Conservation (phyloP, 2,113 vertebrate genomes). For the Otus sunia region DNA sequence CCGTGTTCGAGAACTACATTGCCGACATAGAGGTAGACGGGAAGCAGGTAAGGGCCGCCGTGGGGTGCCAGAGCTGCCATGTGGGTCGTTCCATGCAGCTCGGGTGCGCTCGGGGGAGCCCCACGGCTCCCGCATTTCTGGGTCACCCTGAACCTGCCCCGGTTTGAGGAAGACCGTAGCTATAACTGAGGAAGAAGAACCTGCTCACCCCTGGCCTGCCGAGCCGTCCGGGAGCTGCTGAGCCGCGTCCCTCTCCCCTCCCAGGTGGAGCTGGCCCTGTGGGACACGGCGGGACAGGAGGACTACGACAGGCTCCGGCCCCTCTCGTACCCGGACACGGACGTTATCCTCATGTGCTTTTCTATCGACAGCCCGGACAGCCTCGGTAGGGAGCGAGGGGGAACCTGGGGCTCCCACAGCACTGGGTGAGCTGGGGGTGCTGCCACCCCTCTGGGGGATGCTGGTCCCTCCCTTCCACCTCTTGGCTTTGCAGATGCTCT, state of each 20-base stretch:
- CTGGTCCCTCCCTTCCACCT: not conserved
- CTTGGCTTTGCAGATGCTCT: not conserved
- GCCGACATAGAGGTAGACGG: conserved; percentile 97
- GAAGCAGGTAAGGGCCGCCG: conserved; percentile 81
- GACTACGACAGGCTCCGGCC: conserved; percentile 95
- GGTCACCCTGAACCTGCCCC: not conserved
- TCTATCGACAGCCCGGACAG: conserved; percentile 98
- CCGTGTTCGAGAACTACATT: conserved; percentile 98
- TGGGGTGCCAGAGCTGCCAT: rapidly evolving
- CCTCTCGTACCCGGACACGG: conserved; percentile 95
- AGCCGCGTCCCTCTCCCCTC: not conserved
- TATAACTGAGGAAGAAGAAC: not conserved
- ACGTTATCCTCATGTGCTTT: conserved; percentile 98
- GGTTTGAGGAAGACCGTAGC: not conserved
- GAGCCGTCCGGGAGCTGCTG: not conserved
- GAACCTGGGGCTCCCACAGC: not conserved
- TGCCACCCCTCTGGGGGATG: not conserved
- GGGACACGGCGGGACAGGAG: conserved; percentile 98
- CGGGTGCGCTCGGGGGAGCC: rapidly evolving
- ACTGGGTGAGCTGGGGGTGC: not conserved
- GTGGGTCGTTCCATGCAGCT: rapidly evolving
- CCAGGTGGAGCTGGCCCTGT: conserved; percentile 94
- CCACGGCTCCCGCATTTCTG: rapidly evolving
- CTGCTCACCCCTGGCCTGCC: not conserved
- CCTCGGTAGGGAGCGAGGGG: conserved; percentile 79